phyloP scores from a whole-genome alignment of 2,888 invertebrate species.

The Lithophane ornitopus region DNA sequence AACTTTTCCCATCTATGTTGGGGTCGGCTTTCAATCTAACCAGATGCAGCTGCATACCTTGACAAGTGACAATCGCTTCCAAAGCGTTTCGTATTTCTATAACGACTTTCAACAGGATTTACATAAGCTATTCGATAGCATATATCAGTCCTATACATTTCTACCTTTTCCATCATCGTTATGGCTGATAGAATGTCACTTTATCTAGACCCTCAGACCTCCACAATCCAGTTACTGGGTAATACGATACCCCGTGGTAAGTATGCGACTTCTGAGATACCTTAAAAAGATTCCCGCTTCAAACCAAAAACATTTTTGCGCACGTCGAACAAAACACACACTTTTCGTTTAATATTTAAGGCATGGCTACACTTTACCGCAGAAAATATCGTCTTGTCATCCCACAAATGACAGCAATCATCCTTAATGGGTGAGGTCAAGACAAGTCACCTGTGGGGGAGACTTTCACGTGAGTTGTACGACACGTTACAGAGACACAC shows the following conservation, averaged over 20 bases:
- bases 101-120: no score
- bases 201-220: no score
- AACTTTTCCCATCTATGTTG: no score
- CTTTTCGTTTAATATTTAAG: constrained; percentile 30
- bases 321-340: not conserved
- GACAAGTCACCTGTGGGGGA: constrained; percentile 47
- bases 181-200: no score
- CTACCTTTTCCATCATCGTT: no score
- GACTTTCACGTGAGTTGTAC: not conserved
- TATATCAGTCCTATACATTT: no score
- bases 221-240: no score
- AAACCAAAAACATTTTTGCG: not conserved
- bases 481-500: constrained; percentile 1
- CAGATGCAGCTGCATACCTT: no score
- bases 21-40: no score
- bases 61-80: no score
- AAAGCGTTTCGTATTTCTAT: no score
- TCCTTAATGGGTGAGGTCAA: constrained; percentile 61
- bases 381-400: constrained; percentile 34
- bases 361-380: constrained; percentile 11
- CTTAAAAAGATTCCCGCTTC: not conserved
- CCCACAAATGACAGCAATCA: constrained; percentile 63
- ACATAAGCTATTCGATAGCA: no score
- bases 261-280: not conserved
- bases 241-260: not conserved